A percentile compares a stretch with the other conserved stretches of the same genome.
phyloP scores from a whole-genome alignment of 1,140 invertebrate genomes.

The Drosophila quadrilineata region DNA sequence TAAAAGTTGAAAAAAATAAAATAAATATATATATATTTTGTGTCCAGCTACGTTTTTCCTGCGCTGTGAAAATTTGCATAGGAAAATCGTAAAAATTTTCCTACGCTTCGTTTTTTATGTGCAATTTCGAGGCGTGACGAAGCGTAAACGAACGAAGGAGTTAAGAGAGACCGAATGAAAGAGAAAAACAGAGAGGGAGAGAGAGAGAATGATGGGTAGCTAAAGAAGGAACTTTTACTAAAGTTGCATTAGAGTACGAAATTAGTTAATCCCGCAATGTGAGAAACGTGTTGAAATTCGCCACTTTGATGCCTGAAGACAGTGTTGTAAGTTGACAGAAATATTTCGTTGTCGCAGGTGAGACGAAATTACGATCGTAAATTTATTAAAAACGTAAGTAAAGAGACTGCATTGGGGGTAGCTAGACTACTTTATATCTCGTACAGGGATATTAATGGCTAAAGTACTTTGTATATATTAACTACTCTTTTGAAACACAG shows the following conservation, averaged over 20 bases:
- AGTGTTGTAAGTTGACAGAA: background rate
- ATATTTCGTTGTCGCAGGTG: background rate
- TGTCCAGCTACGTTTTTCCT: no score
- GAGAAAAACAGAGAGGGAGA: no score
- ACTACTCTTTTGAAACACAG: no score
- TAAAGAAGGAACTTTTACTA: no score
- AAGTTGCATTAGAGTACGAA: constrained; percentile 44
- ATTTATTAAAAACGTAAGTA: constrained; percentile 3
- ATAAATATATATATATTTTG: no score
- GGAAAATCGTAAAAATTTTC: constrained; percentile 67
- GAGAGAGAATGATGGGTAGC: no score
- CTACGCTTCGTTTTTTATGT: constrained; percentile 30
- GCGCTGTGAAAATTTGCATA: constrained; percentile 58
- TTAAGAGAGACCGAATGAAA: constrained; percentile 22
- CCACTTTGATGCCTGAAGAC: no score
- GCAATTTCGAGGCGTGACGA: constrained; percentile 62
- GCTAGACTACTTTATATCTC: no score
- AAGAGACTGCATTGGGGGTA: background rate
- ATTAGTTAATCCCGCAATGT: constrained; percentile 52
- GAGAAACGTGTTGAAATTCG: constrained; percentile 43
- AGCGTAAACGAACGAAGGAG: constrained; percentile 38
- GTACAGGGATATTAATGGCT: no score
- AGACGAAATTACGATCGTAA: background rate
- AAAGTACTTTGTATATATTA: no score
- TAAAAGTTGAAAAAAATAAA: constrained; percentile 6